phyloP scores from a whole-genome alignment of 2,797 vertebrate species.

The Sebastes goodei region DNA sequence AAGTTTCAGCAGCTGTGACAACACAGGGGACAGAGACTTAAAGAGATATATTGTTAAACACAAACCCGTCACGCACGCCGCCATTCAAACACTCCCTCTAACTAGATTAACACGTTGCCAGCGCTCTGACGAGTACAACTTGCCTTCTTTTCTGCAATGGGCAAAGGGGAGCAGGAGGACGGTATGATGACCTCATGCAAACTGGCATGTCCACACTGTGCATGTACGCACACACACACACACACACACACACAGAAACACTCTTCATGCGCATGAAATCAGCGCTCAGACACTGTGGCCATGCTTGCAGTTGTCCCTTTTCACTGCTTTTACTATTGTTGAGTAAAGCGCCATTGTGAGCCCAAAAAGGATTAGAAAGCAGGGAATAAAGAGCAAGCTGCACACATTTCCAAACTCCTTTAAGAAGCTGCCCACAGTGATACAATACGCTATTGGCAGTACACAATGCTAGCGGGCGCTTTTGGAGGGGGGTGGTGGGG shows the following conservation, averaged over 20 bases:
- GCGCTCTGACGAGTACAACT: slow-evolving; percentile 41
- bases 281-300: slow-evolving; percentile 72
- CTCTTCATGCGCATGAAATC: slow-evolving; percentile 71
- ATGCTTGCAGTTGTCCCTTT: slow-evolving; percentile 75
- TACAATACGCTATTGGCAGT: slow-evolving; percentile 51
- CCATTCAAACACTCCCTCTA: slow-evolving; percentile 64
- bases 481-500: slow-evolving; percentile 7
- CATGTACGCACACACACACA: neutral
- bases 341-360: slow-evolving; percentile 72
- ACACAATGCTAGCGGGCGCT: slow-evolving; percentile 44
- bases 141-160: slow-evolving; percentile 26
- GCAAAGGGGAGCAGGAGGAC: slow-evolving; percentile 21
- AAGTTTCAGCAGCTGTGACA: slow-evolving; percentile 76
- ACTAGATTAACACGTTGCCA: slow-evolving; percentile 70
- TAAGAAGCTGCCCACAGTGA: slow-evolving; percentile 58
- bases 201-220: slow-evolving; percentile 50
- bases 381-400: slow-evolving; percentile 65
- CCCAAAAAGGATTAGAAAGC: slow-evolving; percentile 75
- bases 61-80: slow-evolving; percentile 56
- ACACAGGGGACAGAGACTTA: slow-evolving; percentile 60
- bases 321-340: slow-evolving; percentile 70
- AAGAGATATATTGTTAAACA: slow-evolving; percentile 75
- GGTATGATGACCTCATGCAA: slow-evolving; percentile 57
- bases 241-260: neutral
- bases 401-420: slow-evolving; percentile 67